phyloP scores from a whole-genome alignment of 2,797 vertebrate genomes.

The Phylloscopus collybita region DNA sequence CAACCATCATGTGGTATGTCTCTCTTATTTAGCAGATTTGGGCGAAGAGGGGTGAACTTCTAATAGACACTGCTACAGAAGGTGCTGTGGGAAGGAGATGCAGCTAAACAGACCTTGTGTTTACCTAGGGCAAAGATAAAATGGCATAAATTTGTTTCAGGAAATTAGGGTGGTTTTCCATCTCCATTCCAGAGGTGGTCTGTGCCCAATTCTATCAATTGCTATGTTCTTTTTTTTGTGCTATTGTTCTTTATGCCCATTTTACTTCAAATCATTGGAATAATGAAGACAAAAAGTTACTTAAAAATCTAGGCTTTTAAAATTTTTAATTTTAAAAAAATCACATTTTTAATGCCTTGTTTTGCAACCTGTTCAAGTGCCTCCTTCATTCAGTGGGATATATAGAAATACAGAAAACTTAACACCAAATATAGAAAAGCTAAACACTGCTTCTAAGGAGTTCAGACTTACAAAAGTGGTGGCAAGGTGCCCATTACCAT shows the following conservation, averaged over 20 bases:
- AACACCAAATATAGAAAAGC: neutral
- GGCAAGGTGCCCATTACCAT: neutral
- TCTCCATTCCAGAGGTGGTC: neutral
- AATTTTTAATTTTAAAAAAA: neutral
- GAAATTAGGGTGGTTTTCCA: neutral
- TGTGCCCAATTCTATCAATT: neutral
- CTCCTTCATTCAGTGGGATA: neutral
- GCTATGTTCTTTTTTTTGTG: neutral
- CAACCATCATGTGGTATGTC: fast-evolving
- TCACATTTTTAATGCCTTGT: neutral
- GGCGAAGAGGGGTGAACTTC: neutral
- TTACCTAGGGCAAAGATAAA: neutral
- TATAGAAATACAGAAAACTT: neutral
- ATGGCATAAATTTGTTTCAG: fast-evolving
- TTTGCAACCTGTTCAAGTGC: neutral
- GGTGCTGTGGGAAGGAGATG: neutral
- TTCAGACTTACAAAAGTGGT: neutral
- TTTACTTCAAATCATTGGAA: neutral
- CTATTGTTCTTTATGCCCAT: too few relatives aligned
- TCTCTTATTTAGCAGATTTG: neutral
- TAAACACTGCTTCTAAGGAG: neutral
- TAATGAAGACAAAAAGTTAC: neutral
- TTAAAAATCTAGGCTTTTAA: neutral
- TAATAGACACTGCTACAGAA: neutral
- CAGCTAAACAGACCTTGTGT: neutral